Base-by-base conservation (phyloP, 2,797 vertebrate genomes). In the Schizopygopsis malacanthus region DNA sequence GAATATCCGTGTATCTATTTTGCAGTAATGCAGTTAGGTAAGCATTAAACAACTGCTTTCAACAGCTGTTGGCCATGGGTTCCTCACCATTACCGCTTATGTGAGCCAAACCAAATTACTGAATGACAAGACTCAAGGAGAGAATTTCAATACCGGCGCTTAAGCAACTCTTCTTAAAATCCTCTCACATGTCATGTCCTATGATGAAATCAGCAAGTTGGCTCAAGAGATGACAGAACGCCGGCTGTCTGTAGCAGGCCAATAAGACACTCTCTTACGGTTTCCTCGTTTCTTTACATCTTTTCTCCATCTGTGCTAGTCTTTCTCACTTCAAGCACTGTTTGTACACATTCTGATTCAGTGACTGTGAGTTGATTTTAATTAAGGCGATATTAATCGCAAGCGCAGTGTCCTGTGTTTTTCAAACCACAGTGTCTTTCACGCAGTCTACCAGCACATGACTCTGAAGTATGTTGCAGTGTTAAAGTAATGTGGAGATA, bases 231-330 rank as follows among this genome's bases (percentile, higher is more conserved):
- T 33, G 39, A 71, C 37, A 70, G 73, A 47, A 47, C 41, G 4
- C 8, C 16, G 16, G 4, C 47, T 59, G 78, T 78, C 77, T 84
- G 18, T 28, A 80, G 45, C 63, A 82, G 47, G n/a, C 81, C 56
- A 81, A 76, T 47, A 89, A 79, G 80, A 85, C 15, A 15, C 45
- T 28, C 15, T 45, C 47, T 28, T 84, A 41, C 37, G 6, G 10
- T n/a, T 79, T 75, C 11, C 61, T 73, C 41, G 71, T 18, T 82
- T 63, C 28, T 79, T 82, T 88, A 41, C 37, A 41, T 80, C 52
- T 87, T 56, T 80, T 85, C 59, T 76, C 71, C 78, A 79, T 89
- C 82, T 89, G 86, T 85, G 80, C 87, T 67, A 39, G 15, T 65
- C 67, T 75, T 81, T 41, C 76, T 50, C 82, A 20, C 50, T 87